Percentiles rank a stretch among this genome's conserved stretches.
Evolutionary conservation across 2,888 invertebrate species (phyloP).

Genomic region (Dicycla oo): DNA sequence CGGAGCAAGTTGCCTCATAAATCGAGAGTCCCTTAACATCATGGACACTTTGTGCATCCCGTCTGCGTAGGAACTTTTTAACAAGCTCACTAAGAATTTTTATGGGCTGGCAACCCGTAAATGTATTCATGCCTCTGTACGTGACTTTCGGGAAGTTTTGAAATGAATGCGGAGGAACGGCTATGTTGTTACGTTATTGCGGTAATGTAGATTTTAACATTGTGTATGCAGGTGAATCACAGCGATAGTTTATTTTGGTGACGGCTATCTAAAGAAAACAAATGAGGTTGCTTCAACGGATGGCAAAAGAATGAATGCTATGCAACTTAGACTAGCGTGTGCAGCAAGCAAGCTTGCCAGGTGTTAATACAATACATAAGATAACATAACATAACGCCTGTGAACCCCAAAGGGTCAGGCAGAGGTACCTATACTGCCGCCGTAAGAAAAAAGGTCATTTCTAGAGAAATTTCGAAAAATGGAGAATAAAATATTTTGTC

Average conservation of each 20-base stretch:
- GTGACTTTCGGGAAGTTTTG: conserved; percentile 47
- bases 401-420: too few relatives aligned
- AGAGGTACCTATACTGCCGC: too few relatives aligned
- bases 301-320: neutral
- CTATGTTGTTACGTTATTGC: conserved; percentile 30
- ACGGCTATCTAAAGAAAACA: neutral
- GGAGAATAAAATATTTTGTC: too few relatives aligned
- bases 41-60: conserved; percentile 45
- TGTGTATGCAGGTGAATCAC: neutral
- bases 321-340: neutral
- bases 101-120: conserved; percentile 55
- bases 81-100: conserved; percentile 49
- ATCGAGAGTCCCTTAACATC: conserved; percentile 45
- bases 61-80: conserved; percentile 50
- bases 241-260: neutral
- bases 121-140: conserved; percentile 52
- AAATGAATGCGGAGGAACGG: conserved; percentile 34
- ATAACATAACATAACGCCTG: too few relatives aligned
- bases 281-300: neutral
- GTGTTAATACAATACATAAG: neutral
- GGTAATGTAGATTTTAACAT: neutral
- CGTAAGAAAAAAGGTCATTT: too few relatives aligned
- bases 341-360: neutral
- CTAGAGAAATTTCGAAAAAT: too few relatives aligned
- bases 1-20: conserved; percentile 55